Base-by-base conservation (phyloP, 2,888 invertebrate species). In the Dryococelus australis region DNA sequence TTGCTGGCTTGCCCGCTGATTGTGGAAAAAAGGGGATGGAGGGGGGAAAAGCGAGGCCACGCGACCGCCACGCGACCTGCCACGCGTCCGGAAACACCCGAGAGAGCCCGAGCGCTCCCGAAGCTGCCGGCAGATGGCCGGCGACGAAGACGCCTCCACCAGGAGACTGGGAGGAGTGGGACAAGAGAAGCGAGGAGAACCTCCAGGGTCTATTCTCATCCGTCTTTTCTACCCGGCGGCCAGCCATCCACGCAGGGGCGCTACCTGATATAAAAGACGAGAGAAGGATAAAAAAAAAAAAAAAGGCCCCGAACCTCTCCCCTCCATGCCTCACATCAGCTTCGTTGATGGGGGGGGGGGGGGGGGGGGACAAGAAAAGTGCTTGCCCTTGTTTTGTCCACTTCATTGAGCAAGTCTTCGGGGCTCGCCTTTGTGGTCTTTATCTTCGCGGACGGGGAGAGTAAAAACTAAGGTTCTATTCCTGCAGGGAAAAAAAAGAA, bases 381-480 rank as follows among this genome's bases (percentile, higher is more conserved):
- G 65, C 65, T 9, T 65, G 65, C 65, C 20, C 65, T 65, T 65
- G 65, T 65, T 65, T 65, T 65, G 65, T 65, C 65, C 65, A 65
- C 65, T 65, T 65, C 65, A 65, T 65, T 65, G 65, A 65, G 65
- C 65, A 65, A 65, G 65, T 65, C 65, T 65, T 65, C 65, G 65
- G 65, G 65, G 65, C 16, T 13, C 65, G 20, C 65, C 65, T 20
- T 65, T 65, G 65, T 65, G 65, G 65, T 65, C 65, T 65, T 65
- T 65, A 65, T 65, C 65, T 65, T 65, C 65, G 24, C 65, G 65
- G 65, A 16, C 65, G 65, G 20, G 12, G 13, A 65, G 65, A 65
- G 65, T 65, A 65, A 65, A 65, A 65, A 65, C 10, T 65, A 65
- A 65, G 65, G 65, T 65, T 65, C 24, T 24, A 65, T 13, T 65